Evolutionary conservation across 2,113 vertebrate species (phyloP), one percentile per base, ranked within the genome.

Genomic region (Rattus rattus): DNA sequence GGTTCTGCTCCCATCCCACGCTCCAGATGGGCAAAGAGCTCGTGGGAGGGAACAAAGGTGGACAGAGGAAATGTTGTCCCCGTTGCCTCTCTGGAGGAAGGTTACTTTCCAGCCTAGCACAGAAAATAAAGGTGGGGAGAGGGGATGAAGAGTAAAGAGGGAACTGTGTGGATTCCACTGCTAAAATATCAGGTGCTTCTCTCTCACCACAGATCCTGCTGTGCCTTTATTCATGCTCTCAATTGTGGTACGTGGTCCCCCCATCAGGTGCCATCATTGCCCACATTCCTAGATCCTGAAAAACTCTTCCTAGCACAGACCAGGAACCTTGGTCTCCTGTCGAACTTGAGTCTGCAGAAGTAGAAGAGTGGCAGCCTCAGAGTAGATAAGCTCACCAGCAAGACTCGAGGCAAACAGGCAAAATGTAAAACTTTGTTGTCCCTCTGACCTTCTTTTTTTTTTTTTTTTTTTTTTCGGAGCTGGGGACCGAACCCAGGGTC

Each of bases 21-120:
- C 20, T 91, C 61, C 52, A 92, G 67, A 86, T 77, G 83, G 77
- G 30, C 79, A 56, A 28, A 93, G 83, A 94, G 54, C 91, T 43
- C 24, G 54, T 5, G 61, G 75, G 75, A 90, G 87, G 54, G 54
- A 79, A 89, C 47, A 81, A 67, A 95, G 73, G 56, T 92, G 54
- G 33, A 63, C 17, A 33, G 26, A 43, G 24, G 33, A 77, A 54
- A 49, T 80, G 73, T 86, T n/a, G 19, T 7, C 12, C 54, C 33
- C 30, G 2, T 19, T 36, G 4, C 11, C 33, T 80, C 17, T 69
- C 63, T 24, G 28, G 30, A 79, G 86, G 1, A 12, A 19, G 19
- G 49, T 63, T 8, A 86, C 72, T 72, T 92, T 94, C 72, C 56
- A 70, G 12, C 22, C 36, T 70, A 67, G 70, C 59, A 43, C 28